Base-by-base conservation (phyloP, 2,113 vertebrate species). In the Antechinus stuartii region DNA sequence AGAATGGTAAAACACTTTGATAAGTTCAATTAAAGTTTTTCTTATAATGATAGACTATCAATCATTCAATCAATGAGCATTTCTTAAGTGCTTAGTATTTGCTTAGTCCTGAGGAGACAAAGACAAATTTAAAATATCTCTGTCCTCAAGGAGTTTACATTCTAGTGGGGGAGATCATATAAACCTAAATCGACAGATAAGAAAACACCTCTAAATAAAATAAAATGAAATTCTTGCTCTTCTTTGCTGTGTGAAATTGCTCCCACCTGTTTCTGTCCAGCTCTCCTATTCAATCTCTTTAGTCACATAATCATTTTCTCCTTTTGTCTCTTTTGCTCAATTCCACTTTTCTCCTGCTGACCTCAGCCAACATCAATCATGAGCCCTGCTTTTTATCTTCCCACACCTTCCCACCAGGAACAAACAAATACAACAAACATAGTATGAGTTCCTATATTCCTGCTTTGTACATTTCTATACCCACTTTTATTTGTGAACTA, bases 301-400 rank as follows among this genome's bases (percentile, higher is more conserved):
- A 84, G 1, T 0, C 24, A 54, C 46, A 24, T 9, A 14, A n/a
- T 5, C 30, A 68, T 54, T 84, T 35, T 49, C 90, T 50, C 49
- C 68, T 54, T 91, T 7, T 16, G n/a, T 47, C 89, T 55, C 10
- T 61, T 30, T 93, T n/a, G 10, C n/a, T 94, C n/a, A 16, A 30
- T 55, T 91, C 35, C 27, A 92, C 53, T 92, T 27, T 93, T 92
- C 35, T 61, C 90, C 90, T 93, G 90, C 76, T 54, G 91, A 54
- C 11, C 92, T 30, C 50, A 91, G 90, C n/a, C 91, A 94, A 27
- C 92, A 84, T 30, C 50, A 90, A 61, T n/a, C 90, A 93, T 27
- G 93, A 84, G 68, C 7, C 6, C 16, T 23, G 11, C 89, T 46
- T 89, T 42, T n/a, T 55, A 1, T 24, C 22, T 19, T 46, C 42